Evolutionary conservation across 2,113 vertebrate genomes (phyloP).

Genomic region (Centropristis striata): DNA sequence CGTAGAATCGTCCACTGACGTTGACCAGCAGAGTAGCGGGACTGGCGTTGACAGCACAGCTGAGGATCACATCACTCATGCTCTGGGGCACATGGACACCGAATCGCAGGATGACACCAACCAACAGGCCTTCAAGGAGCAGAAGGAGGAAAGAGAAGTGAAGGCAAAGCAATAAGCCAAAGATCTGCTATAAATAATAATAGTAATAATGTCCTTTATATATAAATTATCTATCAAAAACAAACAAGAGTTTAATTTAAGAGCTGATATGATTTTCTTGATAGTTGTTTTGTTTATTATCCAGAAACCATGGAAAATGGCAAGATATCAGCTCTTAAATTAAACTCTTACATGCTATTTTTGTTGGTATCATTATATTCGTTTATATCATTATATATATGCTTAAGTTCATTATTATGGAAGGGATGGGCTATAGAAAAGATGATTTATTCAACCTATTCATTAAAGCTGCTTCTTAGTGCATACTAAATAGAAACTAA

Average conservation of each 20-base stretch:
- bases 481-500: neutral
- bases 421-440: neutral
- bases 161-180: neutral
- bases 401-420: neutral
- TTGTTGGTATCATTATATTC: no score
- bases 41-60: constrained; percentile 92
- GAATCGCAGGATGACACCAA: constrained; percentile 94
- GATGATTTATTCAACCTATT: neutral
- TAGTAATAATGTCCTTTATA: neutral
- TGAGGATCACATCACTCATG: constrained; percentile 88
- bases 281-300: no score
- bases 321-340: no score
- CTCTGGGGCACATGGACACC: constrained; percentile 93
- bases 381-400: no score
- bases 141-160: neutral
- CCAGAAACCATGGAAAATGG: no score
- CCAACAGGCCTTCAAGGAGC: constrained; percentile 89
- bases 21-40: constrained; percentile 94
- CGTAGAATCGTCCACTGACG: constrained; percentile 94
- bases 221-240: neutral
- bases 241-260: no score
- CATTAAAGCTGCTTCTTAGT: neutral
- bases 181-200: neutral
- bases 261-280: no score
- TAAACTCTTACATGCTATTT: no score